Evolutionary conservation across 1,140 invertebrate species (phyloP), one percentile per base, ranked within the genome.

Genomic region (Panagrolaimus sp.): DNA sequence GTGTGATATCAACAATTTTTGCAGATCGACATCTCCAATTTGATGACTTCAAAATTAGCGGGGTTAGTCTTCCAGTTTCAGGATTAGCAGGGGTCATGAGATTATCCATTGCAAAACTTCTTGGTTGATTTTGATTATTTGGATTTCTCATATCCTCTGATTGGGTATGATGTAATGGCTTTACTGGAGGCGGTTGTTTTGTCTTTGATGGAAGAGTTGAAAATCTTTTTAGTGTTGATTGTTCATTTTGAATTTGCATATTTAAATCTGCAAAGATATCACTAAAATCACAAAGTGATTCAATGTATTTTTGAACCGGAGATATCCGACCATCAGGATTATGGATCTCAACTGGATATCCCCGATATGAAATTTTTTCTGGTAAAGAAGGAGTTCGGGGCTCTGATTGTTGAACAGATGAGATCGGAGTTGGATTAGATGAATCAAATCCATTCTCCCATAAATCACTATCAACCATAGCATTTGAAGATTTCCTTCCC

Each of bases 11-110:
- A 12, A 58, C 52, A 4, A 58, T 28, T 26, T 58, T 58, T 12
- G 52, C 52, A 28, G 52, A 58, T 24, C 17, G 15, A 14, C 52
- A 58, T 58, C 52, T 58, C 52, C 52, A 58, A 58, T 58, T 58
- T 58, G 52, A 58, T 12, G 52, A 58, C 28, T 58, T 58, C 52
- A 58, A 26, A 28, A 58, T 21, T 1, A 58, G n/a, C 0, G 52
- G 52, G 10, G 52, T 58, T 8, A 21, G 52, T n/a, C 52, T 21
- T n/a, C 52, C 52, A 58, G 52, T 26, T 24, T 58, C 52, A 21
- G 52, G 52, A 26, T 21, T 28, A 4, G 52, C 52, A 12, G 52
- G 52, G 17, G 28, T 58, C 10, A 28, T 58, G 10, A 58, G 28
- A 58, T 28, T 58, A 14, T 28, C 21, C 52, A 58, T 58, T 26